Percentiles rank a stretch among this genome's conserved stretches.
Conservation (phyloP, 2,113 vertebrate species). For the Tor tambroides region DNA sequence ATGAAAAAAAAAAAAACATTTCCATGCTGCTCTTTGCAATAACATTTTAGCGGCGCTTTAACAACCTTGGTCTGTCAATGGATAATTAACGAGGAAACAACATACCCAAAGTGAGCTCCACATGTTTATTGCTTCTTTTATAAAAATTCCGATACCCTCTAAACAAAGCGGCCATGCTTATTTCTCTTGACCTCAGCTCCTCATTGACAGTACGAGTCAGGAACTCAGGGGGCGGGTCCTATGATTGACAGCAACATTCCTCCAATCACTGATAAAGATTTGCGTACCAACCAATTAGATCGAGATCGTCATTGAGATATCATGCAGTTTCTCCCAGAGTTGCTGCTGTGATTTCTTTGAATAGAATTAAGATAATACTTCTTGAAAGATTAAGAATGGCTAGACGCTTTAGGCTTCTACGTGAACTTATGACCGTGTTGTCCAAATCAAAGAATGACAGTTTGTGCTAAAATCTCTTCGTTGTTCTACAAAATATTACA, state of each 20-base stretch:
- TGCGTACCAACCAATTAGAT: conserved; percentile 60
- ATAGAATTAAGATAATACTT: not conserved
- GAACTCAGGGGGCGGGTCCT: conserved; percentile 39
- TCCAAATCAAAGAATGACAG: not conserved
- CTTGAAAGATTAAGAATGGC: conserved; percentile 9
- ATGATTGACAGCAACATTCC: conserved; percentile 47
- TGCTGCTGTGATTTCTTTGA: not conserved
- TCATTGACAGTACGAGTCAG: conserved; percentile 64
- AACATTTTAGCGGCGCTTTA: conserved; percentile 43
- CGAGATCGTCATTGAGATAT: not conserved
- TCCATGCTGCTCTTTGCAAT: not conserved
- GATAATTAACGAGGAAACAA: conserved; percentile 50
- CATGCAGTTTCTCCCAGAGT: not conserved
- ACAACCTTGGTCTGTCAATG: conserved; percentile 70
- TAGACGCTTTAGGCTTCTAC: not conserved
- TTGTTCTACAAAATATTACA: not conserved
- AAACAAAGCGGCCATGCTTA: conserved; percentile 79
- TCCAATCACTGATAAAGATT: conserved; percentile 58
- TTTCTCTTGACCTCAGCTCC: conserved; percentile 67
- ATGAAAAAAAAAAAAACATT: not conserved
- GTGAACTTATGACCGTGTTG: not conserved
- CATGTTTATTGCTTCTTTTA: conserved; percentile 70
- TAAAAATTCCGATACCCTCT: conserved; percentile 70
- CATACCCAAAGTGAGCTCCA: conserved; percentile 74
- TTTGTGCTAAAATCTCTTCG: not conserved